Evolutionary conservation across 35 echinoderm and acorn worm species (phyloP), one percentile per base, ranked within the genome.

Genomic region (Lytechinus pictus): DNA sequence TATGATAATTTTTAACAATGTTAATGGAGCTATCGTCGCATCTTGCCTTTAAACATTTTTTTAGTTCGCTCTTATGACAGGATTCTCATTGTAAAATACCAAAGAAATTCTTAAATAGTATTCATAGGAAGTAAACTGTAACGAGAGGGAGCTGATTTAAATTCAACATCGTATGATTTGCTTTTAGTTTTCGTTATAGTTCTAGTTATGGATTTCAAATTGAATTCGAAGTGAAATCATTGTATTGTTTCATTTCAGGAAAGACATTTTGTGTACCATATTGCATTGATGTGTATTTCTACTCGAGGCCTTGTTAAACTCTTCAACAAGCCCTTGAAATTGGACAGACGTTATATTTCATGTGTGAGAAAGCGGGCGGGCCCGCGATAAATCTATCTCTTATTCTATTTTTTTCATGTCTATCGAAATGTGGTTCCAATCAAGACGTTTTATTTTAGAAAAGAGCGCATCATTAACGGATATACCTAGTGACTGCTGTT

Each of bases 281-380:
- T 79, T 79, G 21, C 19, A 24, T 79, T 24, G 8, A 79, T n/a
- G 66, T 79, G 66, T 79, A 58, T 79, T 79, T 79, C 66, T 79
- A 24, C 19, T 79, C n/a, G 66, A 24, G 66, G 66, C 66, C 66
- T 79, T 79, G 66, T 79, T 16, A 24, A 44, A 79, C 21, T 79
- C 66, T 79, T 24, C 66, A 19, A 79, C 66, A 79, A 24, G 66
- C 66, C 16, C 66, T 79, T 24, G 66, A 24, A n/a, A 79, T 79
- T 79, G 66, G 66, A 79, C 66, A 79, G 19, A 79, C 66, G 21
- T 79, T 24, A 24, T 24, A 79, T 79, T 19, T 24, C 66, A 79
- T 79, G 66, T 79, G 66, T 79, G 66, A 79, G n/a, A 58, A 79
- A 79, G 66, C 66, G 66, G 66, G 66, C 66, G 19, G 66, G 66